phyloP scores from a whole-genome alignment of 2,888 invertebrate genomes.

The Aspidiotus destructor region DNA sequence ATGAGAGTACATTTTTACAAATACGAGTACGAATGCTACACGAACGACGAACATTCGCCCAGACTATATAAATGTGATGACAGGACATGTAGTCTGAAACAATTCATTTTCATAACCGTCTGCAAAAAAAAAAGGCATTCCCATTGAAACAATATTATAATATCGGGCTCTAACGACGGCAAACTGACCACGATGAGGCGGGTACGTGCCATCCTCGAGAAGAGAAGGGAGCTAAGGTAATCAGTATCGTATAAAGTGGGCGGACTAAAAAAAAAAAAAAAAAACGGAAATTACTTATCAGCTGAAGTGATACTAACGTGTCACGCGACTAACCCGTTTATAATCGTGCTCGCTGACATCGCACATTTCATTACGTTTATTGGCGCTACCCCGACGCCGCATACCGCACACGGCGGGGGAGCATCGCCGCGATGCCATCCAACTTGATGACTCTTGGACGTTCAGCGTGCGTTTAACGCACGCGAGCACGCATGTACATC shows the following conservation, averaged over 20 bases:
- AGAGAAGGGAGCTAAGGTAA: neutral
- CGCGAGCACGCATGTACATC: neutral
- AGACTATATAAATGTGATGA: no score
- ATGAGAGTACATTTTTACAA: no score
- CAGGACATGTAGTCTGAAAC: no score
- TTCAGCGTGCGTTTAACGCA: neutral
- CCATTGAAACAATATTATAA: no score
- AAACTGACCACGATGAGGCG: no score
- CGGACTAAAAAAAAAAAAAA: neutral
- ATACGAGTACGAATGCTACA: no score
- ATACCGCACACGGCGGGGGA: neutral
- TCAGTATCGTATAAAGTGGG: constrained; percentile 4
- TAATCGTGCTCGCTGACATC: constrained; percentile 25
- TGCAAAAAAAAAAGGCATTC: no score
- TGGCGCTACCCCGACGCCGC: constrained; percentile 7
- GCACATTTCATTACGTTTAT: constrained; percentile 29
- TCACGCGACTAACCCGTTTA: constrained; percentile 32
- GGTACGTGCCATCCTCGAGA: no score
- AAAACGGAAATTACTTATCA: constrained; percentile 28
- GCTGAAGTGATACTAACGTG: constrained; percentile 24
- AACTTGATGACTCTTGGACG: neutral
- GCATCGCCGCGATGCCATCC: neutral
- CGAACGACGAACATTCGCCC: no score
- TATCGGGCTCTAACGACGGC: no score
- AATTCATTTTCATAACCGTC: no score